A percentile compares a stretch with the other conserved stretches of the same genome.
Conservation (phyloP, 2,888 invertebrate species). For the Selenia dentaria region DNA sequence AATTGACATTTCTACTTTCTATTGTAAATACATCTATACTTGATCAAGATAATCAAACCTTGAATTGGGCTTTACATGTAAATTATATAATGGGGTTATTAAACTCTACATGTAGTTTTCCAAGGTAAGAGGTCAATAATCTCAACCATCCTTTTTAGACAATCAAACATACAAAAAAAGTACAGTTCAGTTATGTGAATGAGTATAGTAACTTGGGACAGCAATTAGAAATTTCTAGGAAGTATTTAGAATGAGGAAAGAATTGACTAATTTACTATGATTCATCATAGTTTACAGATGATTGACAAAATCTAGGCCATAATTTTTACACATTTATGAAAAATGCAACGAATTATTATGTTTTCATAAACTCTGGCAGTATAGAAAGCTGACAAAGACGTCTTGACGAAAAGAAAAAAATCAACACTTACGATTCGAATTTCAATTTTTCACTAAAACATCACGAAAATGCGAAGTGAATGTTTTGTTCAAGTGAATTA, state of each 20-base stretch:
- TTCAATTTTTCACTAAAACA: constrained; percentile 29
- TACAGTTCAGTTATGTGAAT: constrained; percentile 11
- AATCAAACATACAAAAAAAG: constrained; percentile 16
- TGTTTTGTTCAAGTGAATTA: constrained; percentile 9
- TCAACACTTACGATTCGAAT: constrained; percentile 21
- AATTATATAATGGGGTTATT: constrained; percentile 8
- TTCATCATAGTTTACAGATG: constrained; percentile 11
- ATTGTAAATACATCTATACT: too few species aligned
- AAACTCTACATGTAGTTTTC: constrained; percentile 17
- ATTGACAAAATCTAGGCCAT: constrained; percentile 3
- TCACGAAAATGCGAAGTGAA: constrained; percentile 10
- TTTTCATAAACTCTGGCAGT: neutral
- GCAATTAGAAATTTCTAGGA: constrained; percentile 11
- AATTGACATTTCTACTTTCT: too few species aligned
- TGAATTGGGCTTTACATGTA: neutral
- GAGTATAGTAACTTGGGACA: constrained; percentile 2
- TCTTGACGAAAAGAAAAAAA: constrained; percentile 5
- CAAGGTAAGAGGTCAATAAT: constrained; percentile 27
- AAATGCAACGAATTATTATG: neutral
- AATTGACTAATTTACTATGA: constrained; percentile 17
- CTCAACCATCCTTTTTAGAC: constrained; percentile 18
- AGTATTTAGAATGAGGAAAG: constrained; percentile 5
- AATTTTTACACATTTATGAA: neutral
- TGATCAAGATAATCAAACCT: neutral
- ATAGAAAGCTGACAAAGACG: constrained; percentile 1